These are phyloP conservation scores for Orientallactaga sibirica DNA, from an alignment of 2,797 vertebrate species.

Conservation along the genomic window DNA sequence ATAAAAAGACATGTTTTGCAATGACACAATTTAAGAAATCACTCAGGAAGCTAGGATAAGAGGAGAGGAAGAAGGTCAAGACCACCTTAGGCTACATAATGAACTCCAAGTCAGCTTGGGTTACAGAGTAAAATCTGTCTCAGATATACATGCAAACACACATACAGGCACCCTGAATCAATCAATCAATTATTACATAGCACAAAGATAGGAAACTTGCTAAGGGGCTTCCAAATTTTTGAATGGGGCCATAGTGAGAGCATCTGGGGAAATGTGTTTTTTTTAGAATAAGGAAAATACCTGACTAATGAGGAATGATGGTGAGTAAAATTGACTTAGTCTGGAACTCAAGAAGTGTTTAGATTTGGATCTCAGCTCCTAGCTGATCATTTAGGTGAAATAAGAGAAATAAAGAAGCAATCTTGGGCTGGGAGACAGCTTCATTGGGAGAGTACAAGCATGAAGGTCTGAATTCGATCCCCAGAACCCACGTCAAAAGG, in stretches of 20 bases:
- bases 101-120: too few species aligned
- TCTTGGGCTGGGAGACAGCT: too few species aligned
- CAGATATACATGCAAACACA: too few species aligned
- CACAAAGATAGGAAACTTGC: neutral
- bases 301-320: neutral
- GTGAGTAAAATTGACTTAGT: neutral
- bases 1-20: neutral
- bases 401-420: neutral
- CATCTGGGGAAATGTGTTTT: neutral
- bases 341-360: neutral
- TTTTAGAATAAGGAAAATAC: neutral
- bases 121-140: too few species aligned
- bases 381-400: neutral
- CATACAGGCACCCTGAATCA: neutral
- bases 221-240: neutral
- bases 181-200: neutral
- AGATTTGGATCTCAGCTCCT: neutral
- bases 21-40: neutral
- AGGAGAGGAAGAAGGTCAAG: too few species aligned
- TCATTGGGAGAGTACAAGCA: too few species aligned
- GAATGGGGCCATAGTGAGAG: neutral
- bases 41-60: too few species aligned
- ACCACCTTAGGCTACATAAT: too few species aligned
- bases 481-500: too few species aligned
- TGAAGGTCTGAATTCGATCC: too few species aligned